phyloP scores from a whole-genome alignment of 2,888 invertebrate genomes.

The Agrilus mali region DNA sequence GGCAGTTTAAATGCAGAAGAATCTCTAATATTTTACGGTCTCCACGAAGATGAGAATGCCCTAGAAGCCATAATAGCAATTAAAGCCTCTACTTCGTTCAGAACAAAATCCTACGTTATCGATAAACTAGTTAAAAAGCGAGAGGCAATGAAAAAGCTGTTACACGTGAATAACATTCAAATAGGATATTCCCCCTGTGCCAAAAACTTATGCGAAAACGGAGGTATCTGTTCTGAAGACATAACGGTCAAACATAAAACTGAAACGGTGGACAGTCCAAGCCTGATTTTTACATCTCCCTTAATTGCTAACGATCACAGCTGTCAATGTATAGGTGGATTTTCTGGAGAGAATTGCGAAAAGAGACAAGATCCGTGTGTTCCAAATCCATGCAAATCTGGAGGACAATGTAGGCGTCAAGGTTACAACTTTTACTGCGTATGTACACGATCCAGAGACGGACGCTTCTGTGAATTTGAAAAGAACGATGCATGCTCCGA shows the following conservation, averaged over 20 bases:
- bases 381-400: conserved; percentile 77
- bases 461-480: conserved; percentile 73
- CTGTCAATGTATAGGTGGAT: conserved; percentile 75
- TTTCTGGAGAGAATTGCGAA: conserved; percentile 71
- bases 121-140: conserved; percentile 54
- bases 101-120: conserved; percentile 49
- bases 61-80: conserved; percentile 63
- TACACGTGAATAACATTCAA: conserved; percentile 47
- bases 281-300: conserved; percentile 74
- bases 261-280: conserved; percentile 68
- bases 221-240: conserved; percentile 61
- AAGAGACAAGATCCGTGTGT: conserved; percentile 82
- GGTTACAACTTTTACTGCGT: conserved; percentile 75
- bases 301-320: conserved; percentile 61
- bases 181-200: conserved; percentile 73
- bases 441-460: conserved; percentile 68
- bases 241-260: conserved; percentile 56
- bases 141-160: conserved; percentile 46
- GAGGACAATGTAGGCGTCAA: conserved; percentile 72
- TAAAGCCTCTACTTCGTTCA: conserved; percentile 42
- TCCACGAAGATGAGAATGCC: conserved; percentile 52
- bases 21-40: conserved; percentile 57
- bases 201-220: conserved; percentile 61
- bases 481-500: conserved; percentile 73
- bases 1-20: conserved; percentile 51